Evolutionary conservation across 1,140 invertebrate species (phyloP).

Genomic region (Drosophila oshimai): DNA sequence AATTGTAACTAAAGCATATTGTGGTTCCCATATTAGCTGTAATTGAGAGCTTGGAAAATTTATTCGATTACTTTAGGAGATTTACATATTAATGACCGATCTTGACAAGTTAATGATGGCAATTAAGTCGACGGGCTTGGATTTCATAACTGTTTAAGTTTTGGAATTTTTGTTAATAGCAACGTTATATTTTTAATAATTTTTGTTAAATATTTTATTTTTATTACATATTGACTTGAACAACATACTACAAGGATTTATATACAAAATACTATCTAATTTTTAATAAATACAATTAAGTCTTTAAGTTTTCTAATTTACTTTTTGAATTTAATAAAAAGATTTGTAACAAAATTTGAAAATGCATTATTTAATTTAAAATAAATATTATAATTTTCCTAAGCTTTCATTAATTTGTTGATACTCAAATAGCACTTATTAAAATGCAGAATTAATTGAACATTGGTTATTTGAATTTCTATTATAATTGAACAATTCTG

Average conservation of each 20-base stretch:
- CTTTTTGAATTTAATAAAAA: no score
- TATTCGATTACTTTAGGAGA: not conserved
- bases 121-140: not conserved
- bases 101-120: conserved; percentile 5
- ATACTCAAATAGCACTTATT: no score
- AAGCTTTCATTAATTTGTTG: no score
- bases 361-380: no score
- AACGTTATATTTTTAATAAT: no score
- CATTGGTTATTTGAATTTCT: not conserved
- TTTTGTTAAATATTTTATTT: no score
- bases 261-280: no score
- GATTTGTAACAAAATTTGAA: no score
- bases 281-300: no score
- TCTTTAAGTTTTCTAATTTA: no score
- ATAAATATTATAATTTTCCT: no score
- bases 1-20: conserved; percentile 5
- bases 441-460: not conserved
- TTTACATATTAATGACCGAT: conserved; percentile 19
- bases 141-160: not conserved
- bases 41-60: conserved; percentile 11
- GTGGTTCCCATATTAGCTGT: conserved; percentile 28
- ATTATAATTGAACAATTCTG: not conserved
- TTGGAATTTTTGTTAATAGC: not conserved
- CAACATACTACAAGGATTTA: no score
- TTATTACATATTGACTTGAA: not conserved